A percentile compares a stretch with the other conserved stretches of the same genome.
Conservation (phyloP, 2,888 invertebrate species). For the Dexiosoma caninum region DNA sequence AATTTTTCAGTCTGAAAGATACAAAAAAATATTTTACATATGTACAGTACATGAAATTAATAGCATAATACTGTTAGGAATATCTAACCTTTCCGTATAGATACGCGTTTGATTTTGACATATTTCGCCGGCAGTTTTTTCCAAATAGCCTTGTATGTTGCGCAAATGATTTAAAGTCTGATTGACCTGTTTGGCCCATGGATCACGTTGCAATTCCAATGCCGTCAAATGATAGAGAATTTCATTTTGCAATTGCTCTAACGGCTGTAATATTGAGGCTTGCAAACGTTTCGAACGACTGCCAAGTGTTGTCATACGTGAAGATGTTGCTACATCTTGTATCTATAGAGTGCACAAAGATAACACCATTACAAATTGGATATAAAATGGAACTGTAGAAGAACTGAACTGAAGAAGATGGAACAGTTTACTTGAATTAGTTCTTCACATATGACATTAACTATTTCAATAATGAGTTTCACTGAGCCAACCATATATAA, state of each 20-base stretch:
- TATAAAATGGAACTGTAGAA: too few species aligned
- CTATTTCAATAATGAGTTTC: too few species aligned
- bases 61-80: not conserved
- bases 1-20: slow-evolving; percentile 80
- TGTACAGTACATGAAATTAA: not conserved
- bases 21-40: not conserved
- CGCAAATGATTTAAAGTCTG: slow-evolving; percentile 86
- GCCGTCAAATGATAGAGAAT: slow-evolving; percentile 87
- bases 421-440: too few species aligned
- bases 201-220: slow-evolving; percentile 85
- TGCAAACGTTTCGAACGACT: slow-evolving; percentile 82
- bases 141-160: slow-evolving; percentile 87
- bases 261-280: slow-evolving; percentile 82
- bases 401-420: too few species aligned
- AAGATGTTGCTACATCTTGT: slow-evolving; percentile 83
- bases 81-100: slow-evolving; percentile 73
- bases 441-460: too few species aligned
- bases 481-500: too few species aligned
- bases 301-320: slow-evolving; percentile 85
- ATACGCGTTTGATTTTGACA: slow-evolving; percentile 82
- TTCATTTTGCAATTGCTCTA: slow-evolving; percentile 84
- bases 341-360: slow-evolving; percentile 75
- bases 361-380: not conserved
- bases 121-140: slow-evolving; percentile 84
- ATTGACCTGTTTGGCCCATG: slow-evolving; percentile 84